Conservation (phyloP, 2,797 vertebrate genomes). For the Spinus olivaceus region DNA sequence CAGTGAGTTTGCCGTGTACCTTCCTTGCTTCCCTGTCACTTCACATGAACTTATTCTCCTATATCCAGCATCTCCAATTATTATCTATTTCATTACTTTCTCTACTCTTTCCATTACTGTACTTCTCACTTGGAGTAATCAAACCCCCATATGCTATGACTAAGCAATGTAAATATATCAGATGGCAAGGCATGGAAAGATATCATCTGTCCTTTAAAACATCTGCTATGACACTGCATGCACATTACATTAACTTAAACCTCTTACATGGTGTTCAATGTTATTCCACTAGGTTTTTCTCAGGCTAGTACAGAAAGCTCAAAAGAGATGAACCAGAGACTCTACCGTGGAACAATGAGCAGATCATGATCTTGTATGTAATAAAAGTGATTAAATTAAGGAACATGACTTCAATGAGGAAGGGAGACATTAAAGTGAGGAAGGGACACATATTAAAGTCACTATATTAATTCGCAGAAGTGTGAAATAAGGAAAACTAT, state of each 20-base stretch:
- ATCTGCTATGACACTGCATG: background rate
- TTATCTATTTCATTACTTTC: background rate
- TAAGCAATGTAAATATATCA: background rate
- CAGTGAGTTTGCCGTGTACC: background rate
- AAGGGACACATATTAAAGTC: background rate
- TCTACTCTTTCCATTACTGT: background rate
- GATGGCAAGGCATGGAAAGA: background rate
- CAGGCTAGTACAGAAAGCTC: background rate
- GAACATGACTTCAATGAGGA: background rate
- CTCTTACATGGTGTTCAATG: background rate
- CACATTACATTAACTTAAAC: background rate
- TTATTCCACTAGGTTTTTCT: background rate
- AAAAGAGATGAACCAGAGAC: background rate
- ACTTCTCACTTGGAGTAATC: background rate
- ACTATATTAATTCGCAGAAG: background rate
- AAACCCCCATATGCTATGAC: background rate
- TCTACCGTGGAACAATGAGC: background rate
- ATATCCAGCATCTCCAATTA: background rate
- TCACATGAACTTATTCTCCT: background rate
- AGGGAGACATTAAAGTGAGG: background rate
- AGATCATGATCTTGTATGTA: background rate
- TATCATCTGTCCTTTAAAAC: background rate
- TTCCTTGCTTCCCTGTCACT: background rate
- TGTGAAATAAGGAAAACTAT: background rate
- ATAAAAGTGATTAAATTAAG: background rate